Conservation (phyloP, 2,113 vertebrate species). For the Sphyrna mokarran region DNA sequence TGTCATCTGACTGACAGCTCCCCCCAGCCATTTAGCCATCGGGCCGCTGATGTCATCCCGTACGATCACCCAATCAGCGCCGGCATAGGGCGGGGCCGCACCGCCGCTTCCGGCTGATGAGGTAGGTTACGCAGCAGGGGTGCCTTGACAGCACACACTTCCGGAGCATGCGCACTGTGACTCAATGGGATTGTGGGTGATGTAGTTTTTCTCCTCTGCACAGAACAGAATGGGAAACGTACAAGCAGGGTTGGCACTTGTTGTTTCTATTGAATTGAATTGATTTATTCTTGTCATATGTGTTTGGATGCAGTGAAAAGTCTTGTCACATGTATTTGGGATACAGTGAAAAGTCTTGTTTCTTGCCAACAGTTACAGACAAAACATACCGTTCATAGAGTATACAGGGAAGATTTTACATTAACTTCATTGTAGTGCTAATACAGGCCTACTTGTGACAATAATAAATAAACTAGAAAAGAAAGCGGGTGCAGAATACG, state of each 20-base stretch:
- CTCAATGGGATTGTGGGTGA: neutral
- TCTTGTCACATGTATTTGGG: too few relatives aligned
- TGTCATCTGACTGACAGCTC: neutral
- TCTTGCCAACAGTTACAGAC: too few relatives aligned
- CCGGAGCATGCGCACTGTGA: neutral
- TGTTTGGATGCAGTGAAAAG: too few relatives aligned
- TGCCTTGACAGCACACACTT: neutral
- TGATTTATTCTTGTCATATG: too few relatives aligned
- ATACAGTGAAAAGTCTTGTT: too few relatives aligned
- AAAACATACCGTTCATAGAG: too few relatives aligned
- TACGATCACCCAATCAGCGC: neutral
- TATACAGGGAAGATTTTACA: too few relatives aligned
- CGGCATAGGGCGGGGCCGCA: neutral
- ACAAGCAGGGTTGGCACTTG: neutral
- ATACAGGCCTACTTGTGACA: too few relatives aligned
- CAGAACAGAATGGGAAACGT: neutral
- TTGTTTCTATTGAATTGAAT: neutral
- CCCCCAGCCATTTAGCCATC: neutral
- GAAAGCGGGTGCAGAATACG: too few relatives aligned
- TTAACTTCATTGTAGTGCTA: too few relatives aligned
- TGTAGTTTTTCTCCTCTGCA: neutral
- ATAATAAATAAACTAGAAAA: too few relatives aligned
- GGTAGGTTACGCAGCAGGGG: neutral
- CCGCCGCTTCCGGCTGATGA: neutral
- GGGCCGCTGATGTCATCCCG: neutral